Base-by-base conservation (phyloP, 1,140 invertebrate species). In the Eciton burchellii region DNA sequence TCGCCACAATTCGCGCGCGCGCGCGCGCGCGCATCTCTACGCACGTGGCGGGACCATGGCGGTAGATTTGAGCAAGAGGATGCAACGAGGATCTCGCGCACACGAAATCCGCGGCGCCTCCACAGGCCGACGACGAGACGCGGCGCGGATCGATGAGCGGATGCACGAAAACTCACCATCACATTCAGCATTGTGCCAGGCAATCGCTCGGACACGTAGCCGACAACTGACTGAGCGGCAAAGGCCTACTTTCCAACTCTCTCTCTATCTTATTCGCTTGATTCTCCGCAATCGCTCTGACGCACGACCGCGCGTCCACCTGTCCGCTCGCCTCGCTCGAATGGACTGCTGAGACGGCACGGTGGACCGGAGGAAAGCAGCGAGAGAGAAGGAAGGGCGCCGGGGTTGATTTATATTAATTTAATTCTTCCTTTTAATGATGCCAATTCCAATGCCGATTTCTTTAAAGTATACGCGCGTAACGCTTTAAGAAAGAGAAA, bases 161-260 rank as follows among this genome's bases (percentile, higher is more conserved):
- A 29, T 56, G 47, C n/a, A 26, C 65, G n/a, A 81, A 89, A 89
- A 92, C 93, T 93, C 90, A 94, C 93, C 93, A 94, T 94, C 85
- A 86, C 89, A 92, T 93, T 93, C 90, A 94, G 93, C 93, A 94
- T 94, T 86, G 85, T 89, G 87, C 68, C 87, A 86, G 91, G 89
- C 90, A 91, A 92, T 93, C 92, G 92, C 90, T 88, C 89, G 85
- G 85, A 90, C 88, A 92, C 88, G 89, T 89, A 92, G 91, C 91
- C 92, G 89, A 92, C 90, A 91, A 93, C 92, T 93, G 91, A 93
- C 91, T 93, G 92, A 90, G 89, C 89, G 88, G 90, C 89, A 79
- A 68, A 92, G 92, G 87, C 92, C 93, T 94, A 94, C 93, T 94
- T 94, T 93, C 93, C 88, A 93, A 93, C 93, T 93, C 92, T 93